A percentile compares a stretch with the other conserved stretches of the same genome.
These are phyloP conservation scores for Hypotaenidia philippensis DNA, from an alignment of 2,797 vertebrate genomes.

Conservation along the genomic window DNA sequence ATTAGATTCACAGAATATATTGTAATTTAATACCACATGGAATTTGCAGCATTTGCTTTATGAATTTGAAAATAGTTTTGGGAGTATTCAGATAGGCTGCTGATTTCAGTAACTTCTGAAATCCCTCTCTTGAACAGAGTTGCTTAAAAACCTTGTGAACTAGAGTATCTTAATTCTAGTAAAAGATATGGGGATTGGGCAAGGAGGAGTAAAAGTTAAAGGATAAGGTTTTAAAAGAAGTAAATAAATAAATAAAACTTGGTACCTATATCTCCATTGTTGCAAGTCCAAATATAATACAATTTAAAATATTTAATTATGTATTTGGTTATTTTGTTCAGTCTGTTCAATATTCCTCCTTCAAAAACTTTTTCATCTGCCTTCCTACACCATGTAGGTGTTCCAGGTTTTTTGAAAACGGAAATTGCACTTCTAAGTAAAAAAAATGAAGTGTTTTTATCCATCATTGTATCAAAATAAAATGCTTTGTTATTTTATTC, in stretches of 20 bases:
- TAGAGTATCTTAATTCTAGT: background rate
- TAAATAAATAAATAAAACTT: background rate
- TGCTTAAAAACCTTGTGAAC: background rate
- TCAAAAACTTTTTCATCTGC: background rate
- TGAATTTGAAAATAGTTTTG: background rate
- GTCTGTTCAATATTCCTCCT: background rate
- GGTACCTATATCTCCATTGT: background rate
- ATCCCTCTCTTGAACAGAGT: background rate
- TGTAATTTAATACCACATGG: background rate
- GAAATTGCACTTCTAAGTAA: background rate
- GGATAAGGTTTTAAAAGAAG: background rate
- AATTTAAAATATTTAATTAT: background rate
- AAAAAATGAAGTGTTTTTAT: background rate
- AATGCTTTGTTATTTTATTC: constrained; percentile 11
- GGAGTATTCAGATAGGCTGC: background rate
- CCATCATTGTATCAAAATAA: background rate
- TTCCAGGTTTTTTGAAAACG: background rate
- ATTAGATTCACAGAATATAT: background rate
- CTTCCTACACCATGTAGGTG: background rate
- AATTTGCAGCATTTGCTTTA: background rate
- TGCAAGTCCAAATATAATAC: background rate
- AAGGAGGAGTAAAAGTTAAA: background rate
- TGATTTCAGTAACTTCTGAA: background rate
- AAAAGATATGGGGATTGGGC: background rate
- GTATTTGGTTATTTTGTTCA: background rate